Evolutionary conservation across 2,113 vertebrate species (phyloP).

Genomic region (Alligator mississippiensis): DNA sequence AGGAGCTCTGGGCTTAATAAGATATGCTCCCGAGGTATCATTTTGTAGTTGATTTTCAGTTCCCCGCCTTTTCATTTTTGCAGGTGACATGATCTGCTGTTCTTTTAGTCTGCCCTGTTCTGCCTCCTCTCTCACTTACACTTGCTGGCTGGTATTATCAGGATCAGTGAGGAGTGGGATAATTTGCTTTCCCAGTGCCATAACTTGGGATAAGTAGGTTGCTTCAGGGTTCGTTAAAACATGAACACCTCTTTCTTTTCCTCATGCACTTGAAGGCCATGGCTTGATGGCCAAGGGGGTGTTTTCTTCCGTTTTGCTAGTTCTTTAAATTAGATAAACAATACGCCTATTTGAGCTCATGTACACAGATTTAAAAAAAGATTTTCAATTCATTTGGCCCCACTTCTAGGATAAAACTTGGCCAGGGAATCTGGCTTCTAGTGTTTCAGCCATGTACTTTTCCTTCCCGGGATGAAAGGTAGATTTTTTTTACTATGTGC

Average conservation of each 20-base stretch:
- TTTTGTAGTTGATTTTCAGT: neutral
- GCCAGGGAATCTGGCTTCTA: neutral
- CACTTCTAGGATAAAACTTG: neutral
- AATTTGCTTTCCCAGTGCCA: neutral
- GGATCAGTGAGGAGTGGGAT: neutral
- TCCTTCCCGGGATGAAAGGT: neutral
- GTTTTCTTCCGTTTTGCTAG: rapidly evolving
- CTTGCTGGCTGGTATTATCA: neutral
- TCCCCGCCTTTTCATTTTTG: neutral
- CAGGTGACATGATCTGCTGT: neutral
- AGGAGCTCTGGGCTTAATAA: constrained; percentile 7
- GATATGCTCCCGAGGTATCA: neutral
- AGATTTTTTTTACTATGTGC: rapidly evolving
- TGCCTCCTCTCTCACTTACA: constrained; percentile 16
- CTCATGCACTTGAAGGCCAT: neutral
- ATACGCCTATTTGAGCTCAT: rapidly evolving
- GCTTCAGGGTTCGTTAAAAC: neutral
- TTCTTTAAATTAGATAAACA: rapidly evolving
- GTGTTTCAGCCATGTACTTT: neutral
- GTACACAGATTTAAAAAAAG: rapidly evolving
- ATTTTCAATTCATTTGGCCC: neutral
- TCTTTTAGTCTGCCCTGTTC: constrained; percentile 11
- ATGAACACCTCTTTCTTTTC: neutral
- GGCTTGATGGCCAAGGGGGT: neutral
- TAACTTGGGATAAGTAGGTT: neutral